phyloP scores from a whole-genome alignment of 2,888 invertebrate genomes.

The Lepidonotus clava region DNA sequence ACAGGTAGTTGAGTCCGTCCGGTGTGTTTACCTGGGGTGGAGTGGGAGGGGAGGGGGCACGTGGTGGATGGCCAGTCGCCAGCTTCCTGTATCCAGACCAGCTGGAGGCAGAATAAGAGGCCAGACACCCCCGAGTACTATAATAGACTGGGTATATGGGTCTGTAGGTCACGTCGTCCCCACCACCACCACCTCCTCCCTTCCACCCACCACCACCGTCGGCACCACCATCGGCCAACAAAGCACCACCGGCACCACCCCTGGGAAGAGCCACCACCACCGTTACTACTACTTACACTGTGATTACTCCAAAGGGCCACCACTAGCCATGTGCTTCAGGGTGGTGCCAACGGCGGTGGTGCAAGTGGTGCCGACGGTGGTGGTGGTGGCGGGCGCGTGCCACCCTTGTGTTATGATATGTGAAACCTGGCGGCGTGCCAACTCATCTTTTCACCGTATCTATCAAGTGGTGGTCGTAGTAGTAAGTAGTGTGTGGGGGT shows the following conservation, averaged over 20 bases:
- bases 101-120: not conserved
- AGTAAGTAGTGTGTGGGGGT: not conserved
- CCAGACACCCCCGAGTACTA: not conserved
- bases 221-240: not conserved
- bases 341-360: not conserved
- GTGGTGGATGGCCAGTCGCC: not conserved
- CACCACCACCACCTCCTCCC: too few relatives aligned
- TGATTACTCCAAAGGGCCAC: constrained; percentile 27
- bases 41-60: not conserved
- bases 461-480: not conserved
- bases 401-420: constrained; percentile 28
- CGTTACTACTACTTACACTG: not conserved
- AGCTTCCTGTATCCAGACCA: not conserved
- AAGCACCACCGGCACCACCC: not conserved
- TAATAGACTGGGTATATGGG: constrained; percentile 14
- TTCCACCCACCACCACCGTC: not conserved
- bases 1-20: too few relatives aligned
- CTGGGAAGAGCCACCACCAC: not conserved
- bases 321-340: not conserved
- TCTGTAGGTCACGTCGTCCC: constrained; percentile 6
- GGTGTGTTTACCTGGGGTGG: too few relatives aligned
- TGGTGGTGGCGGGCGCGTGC: constrained; percentile 29
- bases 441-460: constrained; percentile 33
- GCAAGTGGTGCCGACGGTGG: not conserved
- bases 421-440: constrained; percentile 33